phyloP scores from a whole-genome alignment of 2,888 invertebrate genomes.

The Andrena flavipes region DNA sequence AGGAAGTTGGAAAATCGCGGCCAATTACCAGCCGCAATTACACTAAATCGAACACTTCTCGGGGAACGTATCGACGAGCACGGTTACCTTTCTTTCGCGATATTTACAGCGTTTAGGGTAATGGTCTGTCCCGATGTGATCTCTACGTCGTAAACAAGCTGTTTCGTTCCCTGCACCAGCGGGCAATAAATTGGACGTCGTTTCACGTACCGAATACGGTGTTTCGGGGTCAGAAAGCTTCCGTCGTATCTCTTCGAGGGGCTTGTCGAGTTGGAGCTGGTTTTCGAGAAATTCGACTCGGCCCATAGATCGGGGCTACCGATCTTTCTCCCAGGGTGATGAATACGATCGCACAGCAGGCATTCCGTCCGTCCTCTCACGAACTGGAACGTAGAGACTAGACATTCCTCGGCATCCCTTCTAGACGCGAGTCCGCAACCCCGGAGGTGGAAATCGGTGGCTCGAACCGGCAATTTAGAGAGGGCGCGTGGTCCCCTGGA shows the following conservation, averaged over 20 bases:
- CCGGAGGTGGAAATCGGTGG: conserved; percentile 51
- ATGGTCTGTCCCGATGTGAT: conserved; percentile 20
- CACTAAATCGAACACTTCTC: not conserved
- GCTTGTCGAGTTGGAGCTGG: conserved; percentile 1
- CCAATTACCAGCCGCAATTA: conserved; percentile 11
- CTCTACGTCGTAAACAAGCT: conserved; percentile 3
- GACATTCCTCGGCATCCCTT: conserved; percentile 5
- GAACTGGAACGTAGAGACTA: not conserved
- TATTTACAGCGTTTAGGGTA: conserved; percentile 20
- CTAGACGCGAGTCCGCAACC: conserved; percentile 7
- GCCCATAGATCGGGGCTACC: conserved; percentile 29
- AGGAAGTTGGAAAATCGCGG: conserved; percentile 4
- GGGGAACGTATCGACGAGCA: not conserved
- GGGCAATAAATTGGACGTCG: conserved; percentile 10
- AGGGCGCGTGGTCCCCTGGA: conserved; percentile 49
- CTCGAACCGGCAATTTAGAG: conserved; percentile 46
- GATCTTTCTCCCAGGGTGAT: conserved; percentile 43
- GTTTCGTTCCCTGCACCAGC: conserved; percentile 1
- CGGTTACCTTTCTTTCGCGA: conserved; percentile 1
- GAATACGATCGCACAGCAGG: conserved; percentile 20
- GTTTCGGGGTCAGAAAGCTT: conserved; percentile 6
- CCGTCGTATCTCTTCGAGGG: not conserved
- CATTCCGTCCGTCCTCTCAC: not conserved
- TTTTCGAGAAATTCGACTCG: conserved; percentile 44
- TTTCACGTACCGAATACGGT: conserved; percentile 17